A percentile compares a stretch with the other conserved stretches of the same genome.
These are phyloP conservation scores for Todus mexicanus DNA, from an alignment of 2,797 vertebrate species.

Conservation along the genomic window DNA sequence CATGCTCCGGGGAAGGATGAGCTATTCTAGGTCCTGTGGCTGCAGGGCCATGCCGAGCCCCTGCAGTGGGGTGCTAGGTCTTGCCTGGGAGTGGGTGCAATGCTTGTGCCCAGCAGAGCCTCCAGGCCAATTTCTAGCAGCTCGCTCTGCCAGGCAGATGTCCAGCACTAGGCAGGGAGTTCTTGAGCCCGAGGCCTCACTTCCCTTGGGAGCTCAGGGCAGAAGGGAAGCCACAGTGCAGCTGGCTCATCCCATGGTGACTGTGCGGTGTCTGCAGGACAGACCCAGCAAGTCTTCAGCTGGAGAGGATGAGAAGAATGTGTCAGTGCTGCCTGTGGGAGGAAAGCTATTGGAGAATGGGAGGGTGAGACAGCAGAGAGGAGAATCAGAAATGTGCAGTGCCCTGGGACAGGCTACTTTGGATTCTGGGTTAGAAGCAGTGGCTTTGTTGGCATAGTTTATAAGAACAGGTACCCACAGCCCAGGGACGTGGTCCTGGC, in stretches of 20 bases:
- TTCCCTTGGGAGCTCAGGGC: background rate
- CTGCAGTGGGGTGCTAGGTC: background rate
- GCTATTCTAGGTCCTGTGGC: background rate
- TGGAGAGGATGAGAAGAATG: background rate
- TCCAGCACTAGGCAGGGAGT: background rate
- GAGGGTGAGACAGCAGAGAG: background rate
- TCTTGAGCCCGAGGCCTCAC: background rate
- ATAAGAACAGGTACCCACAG: background rate
- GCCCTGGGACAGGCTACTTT: background rate
- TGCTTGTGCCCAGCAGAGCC: background rate
- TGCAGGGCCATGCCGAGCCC: background rate
- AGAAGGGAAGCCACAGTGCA: background rate
- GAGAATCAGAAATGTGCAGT: background rate
- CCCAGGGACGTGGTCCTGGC: background rate
- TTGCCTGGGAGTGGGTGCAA: background rate
- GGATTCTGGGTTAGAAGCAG: background rate
- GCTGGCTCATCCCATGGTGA: background rate
- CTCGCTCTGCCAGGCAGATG: background rate
- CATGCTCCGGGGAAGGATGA: accelerated
- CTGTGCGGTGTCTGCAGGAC: background rate
- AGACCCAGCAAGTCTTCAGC: background rate
- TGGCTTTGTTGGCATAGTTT: background rate
- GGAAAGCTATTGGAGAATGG: background rate
- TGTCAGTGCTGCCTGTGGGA: background rate
- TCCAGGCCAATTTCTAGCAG: background rate